These are phyloP conservation scores for Tinea trinotella DNA, from an alignment of 2,888 invertebrate species.

Conservation along the genomic window DNA sequence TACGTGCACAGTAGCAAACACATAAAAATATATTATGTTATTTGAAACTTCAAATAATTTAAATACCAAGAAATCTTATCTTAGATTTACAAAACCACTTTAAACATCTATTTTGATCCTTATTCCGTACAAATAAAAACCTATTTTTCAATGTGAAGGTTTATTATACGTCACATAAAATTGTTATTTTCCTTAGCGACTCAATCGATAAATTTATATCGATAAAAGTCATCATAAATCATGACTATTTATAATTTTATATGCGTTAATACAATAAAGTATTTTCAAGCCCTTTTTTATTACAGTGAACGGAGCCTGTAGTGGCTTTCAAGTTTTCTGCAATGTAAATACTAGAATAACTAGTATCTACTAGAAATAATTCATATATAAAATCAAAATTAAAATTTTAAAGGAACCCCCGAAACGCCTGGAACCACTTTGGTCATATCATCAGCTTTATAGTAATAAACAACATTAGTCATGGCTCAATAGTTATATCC, in stretches of 20 bases:
- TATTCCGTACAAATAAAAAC: not conserved
- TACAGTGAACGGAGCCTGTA: no score
- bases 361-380: no score
- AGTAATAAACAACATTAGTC: no score
- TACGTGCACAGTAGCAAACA: not conserved
- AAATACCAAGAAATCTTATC: not conserved
- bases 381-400: no score
- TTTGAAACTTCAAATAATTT: not conserved
- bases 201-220: constrained; percentile 8
- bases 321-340: no score
- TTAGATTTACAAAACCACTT: not conserved
- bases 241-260: not conserved
- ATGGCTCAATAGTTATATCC: no score
- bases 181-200: not conserved
- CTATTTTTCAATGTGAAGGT: not conserved
- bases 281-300: no score
- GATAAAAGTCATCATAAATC: constrained; percentile 1
- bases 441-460: no score
- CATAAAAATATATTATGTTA: not conserved
- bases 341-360: no score
- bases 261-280: not conserved
- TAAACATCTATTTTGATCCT: not conserved
- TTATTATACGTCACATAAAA: not conserved
- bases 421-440: no score
- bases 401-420: no score